phyloP scores from a whole-genome alignment of 2,797 vertebrate species.

The Passerculus sandwichensis region DNA sequence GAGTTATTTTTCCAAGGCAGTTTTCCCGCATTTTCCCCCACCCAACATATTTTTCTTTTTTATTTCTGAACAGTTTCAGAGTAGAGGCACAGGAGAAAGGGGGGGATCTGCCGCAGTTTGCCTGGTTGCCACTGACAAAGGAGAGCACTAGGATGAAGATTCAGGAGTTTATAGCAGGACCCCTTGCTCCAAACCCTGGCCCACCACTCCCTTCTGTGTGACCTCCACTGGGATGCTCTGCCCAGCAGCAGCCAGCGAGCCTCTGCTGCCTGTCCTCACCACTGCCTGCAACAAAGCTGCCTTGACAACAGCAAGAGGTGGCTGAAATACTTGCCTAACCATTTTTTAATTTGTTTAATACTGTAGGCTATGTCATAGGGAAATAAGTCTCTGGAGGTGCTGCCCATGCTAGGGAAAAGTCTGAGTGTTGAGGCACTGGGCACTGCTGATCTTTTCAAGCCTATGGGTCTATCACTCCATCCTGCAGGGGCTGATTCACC shows the following conservation, averaged over 20 bases:
- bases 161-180: not conserved
- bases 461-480: not conserved
- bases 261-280: not conserved
- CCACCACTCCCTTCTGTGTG: not conserved
- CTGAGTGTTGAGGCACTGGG: not conserved
- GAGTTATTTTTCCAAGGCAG: slow-evolving; percentile 6
- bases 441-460: not conserved
- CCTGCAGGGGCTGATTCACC: not conserved
- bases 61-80: not conserved
- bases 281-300: not conserved
- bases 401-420: not conserved
- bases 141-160: not conserved
- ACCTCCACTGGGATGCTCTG: not conserved
- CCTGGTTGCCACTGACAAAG: not conserved
- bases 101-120: not conserved
- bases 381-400: not conserved
- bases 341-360: not conserved
- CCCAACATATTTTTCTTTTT: not conserved
- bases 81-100: not conserved
- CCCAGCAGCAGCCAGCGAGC: not conserved
- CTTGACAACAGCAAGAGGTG: slow-evolving; percentile 14
- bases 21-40: not conserved
- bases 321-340: not conserved
- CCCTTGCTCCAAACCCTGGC: not conserved
- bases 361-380: not conserved